Evolutionary conservation across 1,140 invertebrate species (phyloP).

Genomic region (Papilio glaucus): DNA sequence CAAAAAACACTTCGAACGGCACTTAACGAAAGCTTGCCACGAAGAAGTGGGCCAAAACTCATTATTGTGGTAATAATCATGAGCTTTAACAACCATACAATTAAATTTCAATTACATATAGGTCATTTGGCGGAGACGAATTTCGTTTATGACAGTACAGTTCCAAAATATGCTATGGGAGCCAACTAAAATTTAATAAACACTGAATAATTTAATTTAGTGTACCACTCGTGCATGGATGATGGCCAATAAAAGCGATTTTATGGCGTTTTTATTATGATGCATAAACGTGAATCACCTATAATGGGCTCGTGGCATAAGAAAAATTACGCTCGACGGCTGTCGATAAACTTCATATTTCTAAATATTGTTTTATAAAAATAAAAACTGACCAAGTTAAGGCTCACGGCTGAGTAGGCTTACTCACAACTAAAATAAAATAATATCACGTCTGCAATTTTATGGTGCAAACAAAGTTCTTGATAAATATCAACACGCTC

Average conservation of each 20-base stretch:
- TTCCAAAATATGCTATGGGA: slow-evolving; percentile 69
- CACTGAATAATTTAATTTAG: slow-evolving; percentile 78
- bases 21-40: slow-evolving; percentile 1
- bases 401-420: slow-evolving; percentile 13
- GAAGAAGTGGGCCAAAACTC: not conserved
- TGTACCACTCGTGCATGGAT: slow-evolving; percentile 74
- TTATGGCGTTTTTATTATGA: slow-evolving; percentile 81
- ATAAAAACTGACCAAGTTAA: slow-evolving; percentile 30
- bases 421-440: slow-evolving; percentile 31
- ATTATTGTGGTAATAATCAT: slow-evolving; percentile 30
- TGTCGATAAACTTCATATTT: slow-evolving; percentile 52
- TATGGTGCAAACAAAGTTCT: slow-evolving; percentile 37
- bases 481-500: slow-evolving; percentile 36
- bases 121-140: slow-evolving; percentile 68
- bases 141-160: slow-evolving; percentile 61
- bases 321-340: slow-evolving; percentile 55
- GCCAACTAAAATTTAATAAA: slow-evolving; percentile 81
- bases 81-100: slow-evolving; percentile 36
- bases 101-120: slow-evolving; percentile 57
- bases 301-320: slow-evolving; percentile 60
- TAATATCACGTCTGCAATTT: slow-evolving; percentile 36
- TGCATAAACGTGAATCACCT: slow-evolving; percentile 78
- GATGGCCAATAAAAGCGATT: slow-evolving; percentile 78
- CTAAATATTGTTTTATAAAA: slow-evolving; percentile 47
- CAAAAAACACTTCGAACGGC: not conserved